Base-by-base conservation (phyloP, 2,888 invertebrate genomes). In the Ganaspis brasiliensis region DNA sequence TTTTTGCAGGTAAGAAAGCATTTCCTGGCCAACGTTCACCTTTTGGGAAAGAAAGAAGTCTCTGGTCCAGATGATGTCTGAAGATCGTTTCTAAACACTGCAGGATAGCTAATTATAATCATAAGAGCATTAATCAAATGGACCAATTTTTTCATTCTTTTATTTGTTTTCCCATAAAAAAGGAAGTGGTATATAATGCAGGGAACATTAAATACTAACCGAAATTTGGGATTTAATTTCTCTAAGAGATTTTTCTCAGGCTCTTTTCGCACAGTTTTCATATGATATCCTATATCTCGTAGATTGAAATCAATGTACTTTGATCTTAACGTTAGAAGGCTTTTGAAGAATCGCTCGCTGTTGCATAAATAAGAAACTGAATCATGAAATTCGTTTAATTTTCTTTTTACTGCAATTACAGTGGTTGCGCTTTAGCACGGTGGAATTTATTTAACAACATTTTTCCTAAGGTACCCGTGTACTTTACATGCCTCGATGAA, bases 1-100 rank as follows among this genome's bases (percentile, higher is more conserved):
- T 40, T 67, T 45, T 24, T 67, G 45, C 67, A 67, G 67, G 67
- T 67, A 45, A 45, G 24, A 67, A 45, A 45, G 45, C 67, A 31
- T 59, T 35, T 19, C 24, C 67, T 67, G 67, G 24, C 24, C 67
- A 67, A 26, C 67, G 67, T 45, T 67, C n/a, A 19, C n/a, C 45
- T 67, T 67, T 40, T 45, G 2, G 14, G n/a, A 3, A 6, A 45
- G 45, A 45, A 67, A 67, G 24, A 52, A 52, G 52, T 16, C 52
- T 52, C 52, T 52, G 52, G 52, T 16, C 19, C 52, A 19, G 52
- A 52, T 19, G 52, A 19, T 16, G 16, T 19, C 9, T 52, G 1
- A 9, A 16, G 19, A 5, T 19, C 9, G 12, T 10, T 12, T 40
- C 2, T 40, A 40, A 12, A 40, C 1, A 40, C 19, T 52, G 2